Evolutionary conservation across 2,797 vertebrate genomes (phyloP).

Genomic region (Esox masquinongy): DNA sequence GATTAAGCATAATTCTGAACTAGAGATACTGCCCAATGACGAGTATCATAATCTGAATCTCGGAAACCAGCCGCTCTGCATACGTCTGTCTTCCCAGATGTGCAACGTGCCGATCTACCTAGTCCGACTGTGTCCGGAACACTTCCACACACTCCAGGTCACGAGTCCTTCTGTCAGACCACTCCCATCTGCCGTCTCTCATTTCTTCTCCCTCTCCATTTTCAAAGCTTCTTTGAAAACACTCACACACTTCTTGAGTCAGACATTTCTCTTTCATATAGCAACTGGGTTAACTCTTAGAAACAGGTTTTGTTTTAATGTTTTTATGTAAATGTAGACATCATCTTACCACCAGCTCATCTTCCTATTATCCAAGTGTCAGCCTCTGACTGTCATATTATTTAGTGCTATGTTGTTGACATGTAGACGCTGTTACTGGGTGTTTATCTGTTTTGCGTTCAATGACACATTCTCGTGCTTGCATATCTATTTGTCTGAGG

Average conservation of each 20-base stretch:
- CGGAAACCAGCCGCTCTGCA: neutral
- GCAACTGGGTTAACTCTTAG: neutral
- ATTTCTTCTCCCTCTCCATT: conserved; percentile 53
- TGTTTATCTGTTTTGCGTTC: neutral
- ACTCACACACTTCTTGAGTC: neutral
- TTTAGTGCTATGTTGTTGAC: neutral
- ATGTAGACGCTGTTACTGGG: neutral
- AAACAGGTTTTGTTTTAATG: neutral
- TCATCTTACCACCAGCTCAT: neutral
- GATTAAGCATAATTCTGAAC: neutral
- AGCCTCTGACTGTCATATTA: conserved; percentile 5
- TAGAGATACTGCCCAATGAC: too few species aligned
- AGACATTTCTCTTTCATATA: neutral
- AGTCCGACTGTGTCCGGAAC: conserved; percentile 40
- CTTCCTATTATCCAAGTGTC: neutral
- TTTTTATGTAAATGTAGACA: neutral
- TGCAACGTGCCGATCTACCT: conserved; percentile 23
- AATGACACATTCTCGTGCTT: neutral
- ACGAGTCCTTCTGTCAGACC: conserved; percentile 31
- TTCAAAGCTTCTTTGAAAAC: conserved; percentile 37
- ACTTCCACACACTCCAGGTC: conserved; percentile 36
- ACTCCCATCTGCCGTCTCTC: conserved; percentile 67
- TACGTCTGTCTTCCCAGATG: conserved; percentile 39
- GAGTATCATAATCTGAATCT: neutral
- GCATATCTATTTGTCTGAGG: neutral